phyloP scores from a whole-genome alignment of 2,797 vertebrate species.

The Chromis chromis region DNA sequence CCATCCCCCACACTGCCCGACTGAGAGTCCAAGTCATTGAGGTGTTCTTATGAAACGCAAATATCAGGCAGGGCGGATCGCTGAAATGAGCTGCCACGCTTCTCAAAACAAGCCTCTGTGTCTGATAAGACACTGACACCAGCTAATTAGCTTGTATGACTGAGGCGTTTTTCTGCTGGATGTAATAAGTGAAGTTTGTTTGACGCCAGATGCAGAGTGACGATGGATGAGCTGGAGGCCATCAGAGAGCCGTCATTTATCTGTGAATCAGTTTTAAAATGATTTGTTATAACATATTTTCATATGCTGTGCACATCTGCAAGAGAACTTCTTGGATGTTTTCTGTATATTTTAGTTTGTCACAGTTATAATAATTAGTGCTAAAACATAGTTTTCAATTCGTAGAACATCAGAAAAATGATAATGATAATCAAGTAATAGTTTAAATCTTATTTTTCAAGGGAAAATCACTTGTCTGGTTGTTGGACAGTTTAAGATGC shows the following conservation, averaged over 20 bases:
- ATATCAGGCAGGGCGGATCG: conserved; percentile 72
- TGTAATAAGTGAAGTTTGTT: conserved; percentile 67
- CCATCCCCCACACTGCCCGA: conserved; percentile 44
- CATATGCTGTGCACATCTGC: background rate
- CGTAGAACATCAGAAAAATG: too few relatives aligned
- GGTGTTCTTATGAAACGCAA: conserved; percentile 73
- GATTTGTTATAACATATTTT: background rate
- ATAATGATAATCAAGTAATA: too few relatives aligned
- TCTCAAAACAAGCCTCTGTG: conserved; percentile 79
- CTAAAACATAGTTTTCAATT: too few relatives aligned
- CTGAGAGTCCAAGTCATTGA: conserved; percentile 57
- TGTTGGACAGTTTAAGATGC: too few relatives aligned
- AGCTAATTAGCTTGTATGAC: conserved; percentile 75
- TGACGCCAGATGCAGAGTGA: conserved; percentile 64
- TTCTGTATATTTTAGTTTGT: too few relatives aligned
- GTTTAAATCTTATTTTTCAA: too few relatives aligned
- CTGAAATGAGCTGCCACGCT: conserved; percentile 73
- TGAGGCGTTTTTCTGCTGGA: conserved; percentile 40
- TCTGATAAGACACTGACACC: conserved; percentile 80
- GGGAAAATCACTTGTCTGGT: too few relatives aligned
- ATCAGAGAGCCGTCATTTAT: background rate
- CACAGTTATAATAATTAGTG: too few relatives aligned
- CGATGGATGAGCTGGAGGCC: conserved; percentile 57
- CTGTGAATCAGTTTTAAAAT: background rate
- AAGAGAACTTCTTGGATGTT: too few relatives aligned